Base-by-base conservation (phyloP, 2,888 invertebrate species). In the Diaprepes abbreviatus region DNA sequence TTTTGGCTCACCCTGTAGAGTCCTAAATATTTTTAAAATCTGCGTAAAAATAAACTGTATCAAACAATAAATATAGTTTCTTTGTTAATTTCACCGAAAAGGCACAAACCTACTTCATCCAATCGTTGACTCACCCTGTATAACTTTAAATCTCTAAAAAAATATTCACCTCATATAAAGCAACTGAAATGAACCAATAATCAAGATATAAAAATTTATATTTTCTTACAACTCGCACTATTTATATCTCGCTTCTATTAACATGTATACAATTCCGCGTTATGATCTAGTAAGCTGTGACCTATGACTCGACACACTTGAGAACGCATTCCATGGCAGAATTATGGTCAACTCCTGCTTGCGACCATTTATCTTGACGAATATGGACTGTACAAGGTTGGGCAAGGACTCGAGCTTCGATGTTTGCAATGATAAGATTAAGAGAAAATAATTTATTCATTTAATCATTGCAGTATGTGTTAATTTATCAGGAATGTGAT, bases 281-380 rank as follows among this genome's bases (percentile, higher is more conserved):
- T 60, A 52, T 66, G 60, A 66, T 59, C 66, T 66, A 66, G 59
- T 66, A 60, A 59, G 64, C 60, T 55, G 17, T 64, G 69, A 69
- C 69, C 69, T 59, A 16, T 58, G 69, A 64, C 69, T 36, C 40
- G 69, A 48, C 69, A 64, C 58, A 69, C 50, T 69, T 69, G 59
- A 35, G 9, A 35, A 17, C 35, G 64, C 69, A 69, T 69, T 69
- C 69, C 69, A 35, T 35, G 12, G 21, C 40, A 17, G 28, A 43
- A 40, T 43, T 45, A 31, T 38, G 57, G 38, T 57, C 54, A 45
- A 57, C 57, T 67, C 55, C 62, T 31, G 31, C 45, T 28, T 36
- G 48, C 36, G 50, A 38, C 50, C 66, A 59, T 66, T 66, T 50
- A 31, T 66, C 54, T 54, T 59, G 10, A 48, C 59, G 52, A 64